Evolutionary conservation across 2,888 invertebrate species (phyloP).

Genomic region (Lathronympha strigana): DNA sequence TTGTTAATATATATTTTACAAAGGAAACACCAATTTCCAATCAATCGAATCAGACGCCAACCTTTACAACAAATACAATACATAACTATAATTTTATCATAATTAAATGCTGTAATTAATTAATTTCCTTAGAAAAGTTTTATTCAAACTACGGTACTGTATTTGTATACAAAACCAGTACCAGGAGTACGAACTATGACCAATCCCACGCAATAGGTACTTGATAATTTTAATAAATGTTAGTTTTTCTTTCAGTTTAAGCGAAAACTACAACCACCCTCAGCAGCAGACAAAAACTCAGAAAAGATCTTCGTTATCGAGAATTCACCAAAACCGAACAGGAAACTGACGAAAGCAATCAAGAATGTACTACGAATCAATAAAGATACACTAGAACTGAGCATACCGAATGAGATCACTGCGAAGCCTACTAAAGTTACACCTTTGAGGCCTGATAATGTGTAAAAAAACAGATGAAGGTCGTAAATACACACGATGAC

Average conservation of each 20-base stretch:
- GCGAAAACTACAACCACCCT: constrained; percentile 51
- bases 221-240: not conserved
- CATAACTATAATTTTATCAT: no score
- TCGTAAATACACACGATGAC: not conserved
- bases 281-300: constrained; percentile 62
- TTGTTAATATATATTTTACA: no score
- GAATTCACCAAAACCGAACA: constrained; percentile 64
- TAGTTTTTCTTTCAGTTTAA: constrained; percentile 55
- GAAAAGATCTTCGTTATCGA: constrained; percentile 74
- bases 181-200: no score
- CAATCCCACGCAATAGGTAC: no score
- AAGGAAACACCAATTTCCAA: no score
- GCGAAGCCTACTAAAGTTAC: constrained; percentile 75
- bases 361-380: constrained; percentile 73
- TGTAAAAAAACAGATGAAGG: not conserved
- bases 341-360: constrained; percentile 62
- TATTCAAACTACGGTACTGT: no score
- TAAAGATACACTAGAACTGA: constrained; percentile 69
- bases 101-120: no score
- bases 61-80: no score
- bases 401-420: constrained; percentile 66
- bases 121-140: no score
- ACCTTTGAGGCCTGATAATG: constrained; percentile 64
- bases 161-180: no score
- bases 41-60: no score